phyloP scores from a whole-genome alignment of 2,888 invertebrate genomes.

The Brachypterus glaber region DNA sequence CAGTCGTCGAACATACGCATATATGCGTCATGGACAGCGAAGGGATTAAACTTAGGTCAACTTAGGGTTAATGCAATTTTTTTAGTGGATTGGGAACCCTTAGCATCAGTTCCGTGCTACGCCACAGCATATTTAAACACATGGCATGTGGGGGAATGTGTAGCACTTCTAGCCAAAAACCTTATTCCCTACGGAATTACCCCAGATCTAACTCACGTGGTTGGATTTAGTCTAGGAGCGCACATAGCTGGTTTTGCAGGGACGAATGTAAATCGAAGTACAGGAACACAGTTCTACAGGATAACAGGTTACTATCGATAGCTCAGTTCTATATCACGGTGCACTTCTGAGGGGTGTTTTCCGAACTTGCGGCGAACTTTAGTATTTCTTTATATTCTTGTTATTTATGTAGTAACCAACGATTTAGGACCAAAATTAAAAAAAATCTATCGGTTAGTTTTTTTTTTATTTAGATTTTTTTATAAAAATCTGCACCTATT shows the following conservation, averaged over 20 bases:
- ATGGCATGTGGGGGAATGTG: conserved; percentile 49
- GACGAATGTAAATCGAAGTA: conserved; percentile 28
- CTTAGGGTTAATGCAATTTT: conserved; percentile 9
- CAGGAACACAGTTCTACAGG: conserved; percentile 32
- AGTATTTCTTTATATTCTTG: too few relatives aligned
- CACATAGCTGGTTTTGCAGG: conserved; percentile 44
- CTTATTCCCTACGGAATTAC: conserved; percentile 35
- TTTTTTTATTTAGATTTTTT: too few relatives aligned
- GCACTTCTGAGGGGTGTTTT: too few relatives aligned
- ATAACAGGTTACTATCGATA: conserved; percentile 42
- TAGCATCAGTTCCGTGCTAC: conserved; percentile 47
- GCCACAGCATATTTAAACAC: conserved; percentile 49
- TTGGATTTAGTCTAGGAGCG: conserved; percentile 52
- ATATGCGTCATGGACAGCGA: too few relatives aligned
- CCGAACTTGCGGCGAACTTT: too few relatives aligned
- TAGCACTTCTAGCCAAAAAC: conserved; percentile 42
- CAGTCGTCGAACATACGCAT: too few relatives aligned
- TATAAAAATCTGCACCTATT: too few relatives aligned
- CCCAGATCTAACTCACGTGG: conserved; percentile 41
- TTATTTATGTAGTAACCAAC: too few relatives aligned
- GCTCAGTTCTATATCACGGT: too few relatives aligned
- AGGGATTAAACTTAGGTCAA: too few relatives aligned
- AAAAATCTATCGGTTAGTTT: too few relatives aligned
- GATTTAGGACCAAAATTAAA: too few relatives aligned
- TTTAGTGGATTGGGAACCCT: conserved; percentile 47